These are phyloP conservation scores for Sarcophaga rosellei DNA, from an alignment of 2,888 invertebrate species.

Conservation along the genomic window DNA sequence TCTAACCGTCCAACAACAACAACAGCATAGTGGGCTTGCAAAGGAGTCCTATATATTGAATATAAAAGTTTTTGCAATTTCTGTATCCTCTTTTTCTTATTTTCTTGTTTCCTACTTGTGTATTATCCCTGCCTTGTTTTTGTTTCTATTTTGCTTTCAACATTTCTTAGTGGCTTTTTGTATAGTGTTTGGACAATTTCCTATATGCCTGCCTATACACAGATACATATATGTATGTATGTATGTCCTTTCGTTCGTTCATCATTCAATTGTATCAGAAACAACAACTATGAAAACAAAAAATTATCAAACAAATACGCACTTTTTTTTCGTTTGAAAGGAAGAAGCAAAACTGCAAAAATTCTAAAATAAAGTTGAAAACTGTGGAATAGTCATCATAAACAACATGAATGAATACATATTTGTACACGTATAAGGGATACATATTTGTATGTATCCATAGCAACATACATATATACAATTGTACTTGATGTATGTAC, in stretches of 20 bases:
- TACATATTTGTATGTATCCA: neutral
- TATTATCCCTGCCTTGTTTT: conserved; percentile 7
- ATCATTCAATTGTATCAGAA: neutral
- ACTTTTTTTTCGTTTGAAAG: neutral
- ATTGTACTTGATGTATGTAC: neutral
- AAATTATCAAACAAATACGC: conserved; percentile 62
- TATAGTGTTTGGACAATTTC: conserved; percentile 39
- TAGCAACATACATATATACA: neutral
- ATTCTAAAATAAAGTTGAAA: conserved; percentile 23
- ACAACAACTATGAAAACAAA: conserved; percentile 4
- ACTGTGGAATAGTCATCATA: conserved; percentile 50
- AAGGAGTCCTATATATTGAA: no score
- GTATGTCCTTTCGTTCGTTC: neutral
- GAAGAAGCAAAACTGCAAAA: neutral
- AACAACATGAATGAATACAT: conserved; percentile 32
- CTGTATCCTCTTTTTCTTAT: conserved; percentile 25
- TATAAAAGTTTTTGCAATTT: neutral
- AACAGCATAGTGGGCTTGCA: no score
- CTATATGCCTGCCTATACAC: conserved; percentile 26
- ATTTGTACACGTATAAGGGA: conserved; percentile 36
- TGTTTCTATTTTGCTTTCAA: conserved; percentile 15
- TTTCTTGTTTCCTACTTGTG: conserved; percentile 1
- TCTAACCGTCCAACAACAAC: no score
- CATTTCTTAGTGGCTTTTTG: conserved; percentile 11
- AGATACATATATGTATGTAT: no score